A percentile compares a stretch with the other conserved stretches of the same genome.
phyloP scores from a whole-genome alignment of 2,888 invertebrate species.

The Lucinisca nassula region DNA sequence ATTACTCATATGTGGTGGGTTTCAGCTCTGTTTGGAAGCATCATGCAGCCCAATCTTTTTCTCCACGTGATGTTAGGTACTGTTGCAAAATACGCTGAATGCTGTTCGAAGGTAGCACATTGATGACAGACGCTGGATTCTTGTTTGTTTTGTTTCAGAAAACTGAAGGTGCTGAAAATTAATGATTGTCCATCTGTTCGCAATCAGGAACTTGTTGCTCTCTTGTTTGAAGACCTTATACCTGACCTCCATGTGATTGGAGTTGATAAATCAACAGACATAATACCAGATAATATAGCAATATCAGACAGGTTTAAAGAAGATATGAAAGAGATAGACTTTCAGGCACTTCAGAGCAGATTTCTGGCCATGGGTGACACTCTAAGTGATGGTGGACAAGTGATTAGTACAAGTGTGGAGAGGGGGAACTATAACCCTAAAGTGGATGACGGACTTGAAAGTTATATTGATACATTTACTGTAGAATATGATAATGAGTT shows the following conservation, averaged over 20 bases:
- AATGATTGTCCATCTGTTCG: conserved; percentile 85
- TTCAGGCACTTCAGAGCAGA: background rate
- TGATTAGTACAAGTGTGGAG: background rate
- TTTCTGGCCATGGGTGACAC: background rate
- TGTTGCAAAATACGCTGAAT: no score
- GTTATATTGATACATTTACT: background rate
- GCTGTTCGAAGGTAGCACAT: no score
- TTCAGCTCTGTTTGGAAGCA: no score
- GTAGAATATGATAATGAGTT: background rate
- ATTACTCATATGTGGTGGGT: no score
- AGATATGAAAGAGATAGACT: background rate
- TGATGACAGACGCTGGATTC: no score
- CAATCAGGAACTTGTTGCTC: conserved; percentile 85
- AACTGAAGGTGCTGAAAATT: conserved; percentile 88
- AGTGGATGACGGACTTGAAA: background rate
- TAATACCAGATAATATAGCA: background rate
- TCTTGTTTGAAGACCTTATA: conserved; percentile 88
- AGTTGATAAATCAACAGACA: conserved; percentile 17
- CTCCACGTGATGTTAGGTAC: no score
- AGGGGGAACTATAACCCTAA: background rate
- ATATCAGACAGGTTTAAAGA: background rate
- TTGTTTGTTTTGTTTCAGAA: conserved; percentile 80
- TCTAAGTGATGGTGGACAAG: background rate
- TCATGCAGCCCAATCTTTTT: no score
- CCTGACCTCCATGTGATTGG: conserved; percentile 77